Evolutionary conservation across 2,797 vertebrate species (phyloP).

Genomic region (Xyrichtys novacula): DNA sequence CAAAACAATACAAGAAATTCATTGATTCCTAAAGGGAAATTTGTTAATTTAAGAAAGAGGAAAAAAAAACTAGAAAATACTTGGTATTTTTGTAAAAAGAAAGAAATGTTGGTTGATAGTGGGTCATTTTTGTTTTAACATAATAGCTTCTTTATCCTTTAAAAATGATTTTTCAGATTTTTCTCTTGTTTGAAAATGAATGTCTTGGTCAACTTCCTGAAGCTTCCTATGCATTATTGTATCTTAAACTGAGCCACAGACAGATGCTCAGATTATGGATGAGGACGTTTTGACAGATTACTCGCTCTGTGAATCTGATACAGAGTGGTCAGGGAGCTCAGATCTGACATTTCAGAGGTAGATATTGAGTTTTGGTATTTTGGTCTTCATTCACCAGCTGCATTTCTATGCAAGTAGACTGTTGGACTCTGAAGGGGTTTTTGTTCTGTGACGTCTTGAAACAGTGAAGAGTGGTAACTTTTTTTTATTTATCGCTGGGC

Average conservation of each 20-base stretch:
- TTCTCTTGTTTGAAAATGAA: conserved; percentile 16
- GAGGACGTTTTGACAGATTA: not conserved
- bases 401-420: conserved; percentile 1
- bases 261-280: conserved; percentile 13
- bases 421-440: not conserved
- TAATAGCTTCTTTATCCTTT: not conserved
- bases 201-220: not conserved
- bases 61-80: too few species aligned
- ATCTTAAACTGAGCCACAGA: conserved; percentile 12
- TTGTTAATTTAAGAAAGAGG: too few species aligned
- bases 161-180: not conserved
- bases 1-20: too few species aligned
- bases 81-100: too few species aligned
- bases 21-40: too few species aligned
- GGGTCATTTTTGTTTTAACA: not conserved
- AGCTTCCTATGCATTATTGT: conserved; percentile 22
- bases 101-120: not conserved
- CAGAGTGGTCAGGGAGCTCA: not conserved
- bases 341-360: not conserved
- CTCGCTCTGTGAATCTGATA: conserved; percentile 7
- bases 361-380: not conserved
- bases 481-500: not conserved
- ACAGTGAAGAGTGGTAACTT: not conserved
- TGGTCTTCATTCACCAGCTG: not conserved
- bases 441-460: not conserved